A percentile compares a stretch with the other conserved stretches of the same genome.
These are phyloP conservation scores for Ceratotherium simum DNA, from an alignment of 2,113 vertebrate species.

Conservation along the genomic window DNA sequence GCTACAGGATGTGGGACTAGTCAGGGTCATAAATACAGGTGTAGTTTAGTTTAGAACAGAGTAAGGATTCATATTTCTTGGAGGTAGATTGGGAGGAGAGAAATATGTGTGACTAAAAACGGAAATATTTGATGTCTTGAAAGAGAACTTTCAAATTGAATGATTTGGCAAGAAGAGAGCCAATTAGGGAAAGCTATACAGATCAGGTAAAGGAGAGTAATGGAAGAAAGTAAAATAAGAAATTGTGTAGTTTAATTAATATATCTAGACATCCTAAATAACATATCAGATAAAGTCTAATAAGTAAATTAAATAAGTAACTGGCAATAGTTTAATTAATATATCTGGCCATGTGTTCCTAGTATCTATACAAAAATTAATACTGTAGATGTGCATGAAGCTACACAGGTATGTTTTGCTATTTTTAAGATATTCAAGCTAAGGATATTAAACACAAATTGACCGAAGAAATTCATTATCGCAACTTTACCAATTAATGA, in stretches of 20 bases:
- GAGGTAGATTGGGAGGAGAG: background rate
- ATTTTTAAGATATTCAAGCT: background rate
- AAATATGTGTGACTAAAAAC: background rate
- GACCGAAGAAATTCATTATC: background rate
- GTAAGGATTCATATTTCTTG: background rate
- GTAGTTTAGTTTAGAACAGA: background rate
- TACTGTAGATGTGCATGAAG: background rate
- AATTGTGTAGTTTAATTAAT: background rate
- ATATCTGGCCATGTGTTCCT: background rate
- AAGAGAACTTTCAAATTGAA: background rate
- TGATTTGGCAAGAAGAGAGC: background rate
- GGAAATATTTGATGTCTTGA: background rate
- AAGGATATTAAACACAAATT: conserved; percentile 30
- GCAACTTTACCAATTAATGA: background rate
- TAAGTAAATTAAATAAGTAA: background rate
- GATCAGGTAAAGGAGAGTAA: background rate
- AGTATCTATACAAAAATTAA: conserved; percentile 10
- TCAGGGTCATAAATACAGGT: background rate
- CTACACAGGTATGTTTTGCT: background rate
- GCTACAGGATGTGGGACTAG: background rate
- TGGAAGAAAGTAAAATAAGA: background rate
- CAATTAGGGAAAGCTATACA: background rate
- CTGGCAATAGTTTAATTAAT: background rate
- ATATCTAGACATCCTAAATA: background rate
- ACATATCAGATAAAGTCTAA: background rate